These are phyloP conservation scores for Caenorhabditis macrosperma DNA, from an alignment of 2,888 invertebrate species.

Conservation along the genomic window DNA sequence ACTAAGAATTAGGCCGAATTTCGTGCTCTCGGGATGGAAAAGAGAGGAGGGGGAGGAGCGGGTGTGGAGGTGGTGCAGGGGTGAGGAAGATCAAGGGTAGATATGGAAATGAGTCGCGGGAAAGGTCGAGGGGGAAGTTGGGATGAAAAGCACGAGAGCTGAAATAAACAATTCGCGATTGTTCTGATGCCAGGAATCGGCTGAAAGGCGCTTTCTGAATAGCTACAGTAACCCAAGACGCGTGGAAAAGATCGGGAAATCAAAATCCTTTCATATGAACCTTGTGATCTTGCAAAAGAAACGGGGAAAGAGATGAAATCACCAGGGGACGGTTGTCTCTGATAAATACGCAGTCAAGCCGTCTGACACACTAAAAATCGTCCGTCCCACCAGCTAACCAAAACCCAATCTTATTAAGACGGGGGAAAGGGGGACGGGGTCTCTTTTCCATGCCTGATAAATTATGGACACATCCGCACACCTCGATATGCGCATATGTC, in stretches of 20 bases:
- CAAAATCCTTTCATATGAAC: no score
- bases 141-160: background rate
- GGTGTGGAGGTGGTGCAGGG: background rate
- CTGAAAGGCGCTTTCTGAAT: no score
- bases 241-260: no score
- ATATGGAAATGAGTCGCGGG: conserved; percentile 8
- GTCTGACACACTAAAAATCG: no score
- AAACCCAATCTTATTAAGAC: conserved; percentile 46
- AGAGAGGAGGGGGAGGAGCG: background rate
- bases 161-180: background rate
- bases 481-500: conserved; percentile 40
- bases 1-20: conserved; percentile 32
- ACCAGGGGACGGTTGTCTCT: no score
- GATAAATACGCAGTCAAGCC: no score
- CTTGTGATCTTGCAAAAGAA: no score
- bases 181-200: background rate
- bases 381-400: no score
- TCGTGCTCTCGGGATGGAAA: conserved; percentile 1
- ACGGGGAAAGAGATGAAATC: no score
- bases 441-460: conserved; percentile 31
- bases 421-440: background rate
- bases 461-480: conserved; percentile 57
- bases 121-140: background rate
- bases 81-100: conserved; percentile 6
- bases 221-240: no score